Evolutionary conservation across 2,113 vertebrate genomes (phyloP).

Genomic region (Symphodus melops): DNA sequence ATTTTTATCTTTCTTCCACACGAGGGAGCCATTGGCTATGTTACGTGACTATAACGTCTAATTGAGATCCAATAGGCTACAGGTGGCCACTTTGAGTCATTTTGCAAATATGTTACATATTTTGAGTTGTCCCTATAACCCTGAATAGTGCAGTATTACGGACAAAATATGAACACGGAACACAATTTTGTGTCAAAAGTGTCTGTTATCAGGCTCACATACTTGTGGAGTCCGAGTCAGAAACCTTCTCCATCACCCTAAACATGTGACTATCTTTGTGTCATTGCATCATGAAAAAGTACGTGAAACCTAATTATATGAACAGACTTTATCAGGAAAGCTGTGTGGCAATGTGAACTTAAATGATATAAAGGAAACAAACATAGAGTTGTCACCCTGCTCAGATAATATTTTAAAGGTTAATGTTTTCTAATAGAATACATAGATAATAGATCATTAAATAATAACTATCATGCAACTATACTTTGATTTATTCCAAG

Average conservation of each 20-base stretch:
- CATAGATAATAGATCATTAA: neutral
- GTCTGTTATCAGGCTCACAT: neutral
- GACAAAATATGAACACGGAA: too few relatives aligned
- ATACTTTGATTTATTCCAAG: neutral
- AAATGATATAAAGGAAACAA: constrained; percentile 52
- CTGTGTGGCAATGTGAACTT: constrained; percentile 9
- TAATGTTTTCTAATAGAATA: constrained; percentile 35
- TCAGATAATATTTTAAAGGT: constrained; percentile 16
- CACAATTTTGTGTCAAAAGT: neutral
- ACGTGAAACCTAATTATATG: neutral
- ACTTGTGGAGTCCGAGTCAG: neutral
- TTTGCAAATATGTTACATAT: too few relatives aligned
- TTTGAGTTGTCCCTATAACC: neutral
- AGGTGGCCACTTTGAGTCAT: too few relatives aligned
- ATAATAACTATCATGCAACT: neutral
- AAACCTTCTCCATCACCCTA: neutral
- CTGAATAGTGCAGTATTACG: too few relatives aligned
- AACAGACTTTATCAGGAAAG: neutral
- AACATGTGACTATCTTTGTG: neutral
- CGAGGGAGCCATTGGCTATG: constrained; percentile 48
- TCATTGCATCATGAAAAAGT: neutral
- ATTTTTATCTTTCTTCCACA: constrained; percentile 32
- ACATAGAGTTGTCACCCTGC: constrained; percentile 9
- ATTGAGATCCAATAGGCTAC: neutral
- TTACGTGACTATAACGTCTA: neutral